Base-by-base conservation (phyloP, 2,888 invertebrate species). In the Deroplatys truncata region DNA sequence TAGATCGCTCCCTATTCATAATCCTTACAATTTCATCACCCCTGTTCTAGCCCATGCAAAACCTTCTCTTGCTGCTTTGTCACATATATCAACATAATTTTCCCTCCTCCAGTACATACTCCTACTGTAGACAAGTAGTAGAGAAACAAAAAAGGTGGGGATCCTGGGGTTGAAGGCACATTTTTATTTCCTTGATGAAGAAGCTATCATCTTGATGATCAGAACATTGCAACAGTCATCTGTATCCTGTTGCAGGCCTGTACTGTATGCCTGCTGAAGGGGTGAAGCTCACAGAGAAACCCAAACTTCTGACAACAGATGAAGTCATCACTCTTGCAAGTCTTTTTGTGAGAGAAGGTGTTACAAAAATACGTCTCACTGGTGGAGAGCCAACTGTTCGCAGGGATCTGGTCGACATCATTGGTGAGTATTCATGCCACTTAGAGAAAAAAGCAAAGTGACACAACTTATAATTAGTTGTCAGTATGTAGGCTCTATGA, bases 231-330 rank as follows among this genome's bases (percentile, higher is more conserved):
- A 31, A 31, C 31, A 31, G 5, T 5, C 5, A 31, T 31, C 13
- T 29, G 1, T 84, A 3, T 25, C 9, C 90, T 5, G 85, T 92
- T 92, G 84, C 92, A 98, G 98, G 98, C 94, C 96, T 97, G 92
- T 99, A 99, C 94, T 99, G 99, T 94, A 99, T 99, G 99, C 99
- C 99, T 15, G 97, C 96, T 84, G 98, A 98, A 93, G 99, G 99
- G 85, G 98, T 99, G 89, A 94, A 96, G 89, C 94, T 99, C 91
- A 97, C 98, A 86, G 95, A 97, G 89, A 97, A 96, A 91, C 93
- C 95, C 15, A 94, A 96, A 91, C 94, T 99, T 91, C 94, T 99
- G 89, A 96, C 96, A 29, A 96, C 96, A 9, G 96, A 96, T 85
- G 99, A 99, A 95, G 96, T 99, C 91, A 93, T 97, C 90, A 94